Conservation (phyloP, 2,888 invertebrate species). For the Ferdinandea cuprea region DNA sequence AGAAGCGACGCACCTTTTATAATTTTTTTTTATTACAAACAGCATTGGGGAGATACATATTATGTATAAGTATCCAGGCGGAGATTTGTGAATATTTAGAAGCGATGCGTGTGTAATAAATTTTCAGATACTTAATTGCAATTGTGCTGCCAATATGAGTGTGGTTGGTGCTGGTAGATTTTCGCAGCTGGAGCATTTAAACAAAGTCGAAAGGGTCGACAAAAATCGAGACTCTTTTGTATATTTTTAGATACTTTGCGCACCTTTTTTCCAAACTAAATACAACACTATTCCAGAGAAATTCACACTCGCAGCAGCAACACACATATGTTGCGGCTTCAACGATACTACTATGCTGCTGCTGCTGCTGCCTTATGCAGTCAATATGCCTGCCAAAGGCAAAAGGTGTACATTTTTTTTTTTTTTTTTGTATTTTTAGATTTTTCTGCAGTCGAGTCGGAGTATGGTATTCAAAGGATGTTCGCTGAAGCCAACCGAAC, state of each 20-base stretch:
- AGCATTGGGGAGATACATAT: conserved; percentile 16
- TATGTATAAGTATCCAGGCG: too few relatives aligned
- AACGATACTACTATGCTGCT: too few relatives aligned
- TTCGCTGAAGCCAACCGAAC: not conserved
- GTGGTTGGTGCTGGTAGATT: conserved; percentile 29
- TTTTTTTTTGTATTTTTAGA: conserved; percentile 63
- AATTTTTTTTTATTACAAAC: not conserved
- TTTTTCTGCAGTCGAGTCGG: conserved; percentile 64
- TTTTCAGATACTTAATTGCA: conserved; percentile 45
- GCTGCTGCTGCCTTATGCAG: conserved; percentile 52
- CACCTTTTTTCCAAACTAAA: conserved; percentile 70
- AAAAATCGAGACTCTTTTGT: not conserved
- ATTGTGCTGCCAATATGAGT: not conserved
- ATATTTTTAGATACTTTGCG: conserved; percentile 63
- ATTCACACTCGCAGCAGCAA: conserved; percentile 21
- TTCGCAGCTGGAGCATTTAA: conserved; percentile 68
- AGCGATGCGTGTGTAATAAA: conserved; percentile 50
- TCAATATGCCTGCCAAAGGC: conserved; percentile 65
- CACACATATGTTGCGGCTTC: conserved; percentile 30
- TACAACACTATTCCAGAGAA: conserved; percentile 46
- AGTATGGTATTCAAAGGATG: conserved; percentile 65
- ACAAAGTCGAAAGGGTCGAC: conserved; percentile 28
- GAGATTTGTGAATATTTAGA: conserved; percentile 49
- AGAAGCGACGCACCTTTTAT: conserved; percentile 5
- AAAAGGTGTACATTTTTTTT: conserved; percentile 63